Base-by-base conservation (phyloP, 2,888 invertebrate genomes). In the Parnassius glacialis region DNA sequence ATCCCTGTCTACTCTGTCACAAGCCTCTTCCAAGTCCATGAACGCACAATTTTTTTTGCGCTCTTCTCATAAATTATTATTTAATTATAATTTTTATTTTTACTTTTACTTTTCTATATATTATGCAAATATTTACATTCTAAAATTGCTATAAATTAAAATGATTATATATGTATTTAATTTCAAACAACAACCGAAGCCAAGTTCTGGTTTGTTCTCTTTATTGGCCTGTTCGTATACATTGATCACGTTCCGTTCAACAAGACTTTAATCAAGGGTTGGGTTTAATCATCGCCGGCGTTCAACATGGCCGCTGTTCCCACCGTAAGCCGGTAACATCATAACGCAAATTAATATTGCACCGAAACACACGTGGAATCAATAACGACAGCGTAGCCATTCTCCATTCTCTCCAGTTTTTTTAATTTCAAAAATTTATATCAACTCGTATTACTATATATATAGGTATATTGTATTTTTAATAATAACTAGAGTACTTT, bases 301-400 rank as follows among this genome's bases (percentile, higher is more conserved):
- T 20, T 42, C 50, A 57, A 62, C 57, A 62, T 59, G 55, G 59
- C 62, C 45, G 55, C 58, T 50, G 58, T 54, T 59, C 44, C 51
- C 58, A 55, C 55, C 58, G 51, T 59, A 7, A 34, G 34, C 34
- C 34, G 7, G 34, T 34, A 52, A 52, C 62, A 52, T 62, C 62
- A 62, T 59, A 59, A 62, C 51, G 52, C 47, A 59, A 59, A 62
- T 62, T 59, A 62, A 62, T 62, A 55, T 59, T 62, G 59, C 62
- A 62, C 55, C 62, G 42, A 51, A 41, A 44, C 55, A 55, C 55
- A 62, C 62, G 41, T 56, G 50, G 58, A 62, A 55, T 58, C 54
- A 54, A 54, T 52, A 52, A 12, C 59, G 55, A 60, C 48, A 50
- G 34, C 44, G 50, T 7, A 7, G 34, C 34, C 7, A 34, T 34